Percentiles rank a stretch among this genome's conserved stretches.
phyloP scores from a whole-genome alignment of 2,888 invertebrate species.

The Agrochola lota region DNA sequence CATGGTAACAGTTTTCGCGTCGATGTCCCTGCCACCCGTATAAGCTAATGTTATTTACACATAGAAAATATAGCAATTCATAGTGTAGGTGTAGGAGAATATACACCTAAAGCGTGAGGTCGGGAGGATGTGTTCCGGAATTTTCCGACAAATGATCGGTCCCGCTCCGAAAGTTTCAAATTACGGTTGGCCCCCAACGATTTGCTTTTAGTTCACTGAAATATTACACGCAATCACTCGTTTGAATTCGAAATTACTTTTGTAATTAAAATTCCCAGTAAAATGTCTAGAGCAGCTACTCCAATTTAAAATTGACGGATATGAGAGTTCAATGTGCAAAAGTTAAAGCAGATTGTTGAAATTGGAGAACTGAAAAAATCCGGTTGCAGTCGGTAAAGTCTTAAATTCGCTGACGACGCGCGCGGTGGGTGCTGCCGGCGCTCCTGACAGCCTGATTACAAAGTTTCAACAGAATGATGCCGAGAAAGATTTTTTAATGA shows the following conservation, averaged over 20 bases:
- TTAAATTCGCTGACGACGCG: constrained; percentile 84
- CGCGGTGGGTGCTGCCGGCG: constrained; percentile 50
- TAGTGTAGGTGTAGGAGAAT: constrained; percentile 65
- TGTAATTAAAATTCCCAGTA: constrained; percentile 73
- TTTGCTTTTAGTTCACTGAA: constrained; percentile 73
- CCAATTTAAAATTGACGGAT: constrained; percentile 69
- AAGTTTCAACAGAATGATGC: constrained; percentile 88
- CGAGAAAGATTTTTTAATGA: constrained; percentile 89
- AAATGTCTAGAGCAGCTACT: constrained; percentile 52
- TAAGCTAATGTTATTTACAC: constrained; percentile 14
- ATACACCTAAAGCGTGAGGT: constrained; percentile 71
- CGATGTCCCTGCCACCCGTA: too few species aligned
- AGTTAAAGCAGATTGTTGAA: constrained; percentile 74
- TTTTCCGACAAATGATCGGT: constrained; percentile 79
- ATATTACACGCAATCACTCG: constrained; percentile 75
- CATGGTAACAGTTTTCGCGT: too few species aligned
- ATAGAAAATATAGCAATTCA: constrained; percentile 21
- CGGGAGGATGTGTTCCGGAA: constrained; percentile 73
- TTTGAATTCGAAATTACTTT: constrained; percentile 72
- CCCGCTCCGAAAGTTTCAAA: constrained; percentile 77
- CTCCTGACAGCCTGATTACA: constrained; percentile 85
- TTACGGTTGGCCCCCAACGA: constrained; percentile 72
- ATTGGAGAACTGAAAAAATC: constrained; percentile 82
- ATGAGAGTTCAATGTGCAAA: constrained; percentile 64
- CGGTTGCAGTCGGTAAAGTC: constrained; percentile 82